Evolutionary conservation across 2,888 invertebrate species (phyloP).

Genomic region (Cyclophora albipunctata): DNA sequence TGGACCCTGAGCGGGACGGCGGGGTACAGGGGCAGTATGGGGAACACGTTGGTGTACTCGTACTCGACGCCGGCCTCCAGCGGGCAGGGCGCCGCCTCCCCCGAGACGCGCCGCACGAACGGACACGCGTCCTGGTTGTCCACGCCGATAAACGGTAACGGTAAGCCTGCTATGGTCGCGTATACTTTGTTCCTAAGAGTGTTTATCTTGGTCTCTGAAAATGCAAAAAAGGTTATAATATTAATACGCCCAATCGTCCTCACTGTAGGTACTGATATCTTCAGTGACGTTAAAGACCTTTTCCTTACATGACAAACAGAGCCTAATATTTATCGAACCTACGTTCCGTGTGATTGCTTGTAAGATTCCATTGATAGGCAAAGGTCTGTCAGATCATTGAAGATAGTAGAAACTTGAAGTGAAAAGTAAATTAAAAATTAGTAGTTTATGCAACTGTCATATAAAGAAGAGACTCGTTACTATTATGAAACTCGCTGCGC

Average conservation of each 20-base stretch:
- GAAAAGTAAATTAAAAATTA: too few species aligned
- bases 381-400: too few species aligned
- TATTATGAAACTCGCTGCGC: too few species aligned
- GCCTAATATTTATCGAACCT: too few species aligned
- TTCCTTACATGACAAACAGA: too few species aligned
- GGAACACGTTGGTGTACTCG: conserved; percentile 75
- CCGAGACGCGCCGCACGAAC: conserved; percentile 42
- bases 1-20: conserved; percentile 70
- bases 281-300: too few species aligned
- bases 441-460: too few species aligned
- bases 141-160: conserved; percentile 82
- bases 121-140: conserved; percentile 80
- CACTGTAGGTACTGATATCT: too few species aligned
- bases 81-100: conserved; percentile 77
- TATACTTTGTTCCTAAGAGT: neutral
- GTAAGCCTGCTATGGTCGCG: neutral
- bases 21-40: conserved; percentile 67
- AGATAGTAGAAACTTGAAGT: too few species aligned
- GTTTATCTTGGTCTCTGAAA: neutral
- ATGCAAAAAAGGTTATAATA: neutral
- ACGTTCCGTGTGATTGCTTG: too few species aligned
- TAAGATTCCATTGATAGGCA: too few species aligned
- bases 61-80: conserved; percentile 79
- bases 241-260: neutral
- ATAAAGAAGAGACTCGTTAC: too few species aligned